Evolutionary conservation across 2,888 invertebrate genomes (phyloP), one percentile per base, ranked within the genome.

Genomic region (Dinocampus coccinellae): DNA sequence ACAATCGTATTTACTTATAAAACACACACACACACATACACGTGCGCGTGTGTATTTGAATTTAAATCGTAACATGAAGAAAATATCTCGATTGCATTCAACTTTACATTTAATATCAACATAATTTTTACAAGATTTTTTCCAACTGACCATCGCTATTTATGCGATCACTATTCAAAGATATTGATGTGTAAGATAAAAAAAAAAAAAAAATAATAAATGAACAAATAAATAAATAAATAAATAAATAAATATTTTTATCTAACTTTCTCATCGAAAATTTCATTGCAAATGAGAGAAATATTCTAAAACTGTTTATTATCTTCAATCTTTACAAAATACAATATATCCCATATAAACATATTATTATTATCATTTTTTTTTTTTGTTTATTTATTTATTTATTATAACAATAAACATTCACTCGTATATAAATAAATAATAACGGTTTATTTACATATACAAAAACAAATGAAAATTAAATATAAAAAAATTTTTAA

Each of bases 41-140:
- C 20, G 16, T 20, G n/a, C 4, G 42, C 16, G 42, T 39, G 2
- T 55, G 55, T 36, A 66, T 57, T 22, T 57, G 65, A 39, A 66
- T 66, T 66, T 16, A 57, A 16, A 66, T 36, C 39, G 57, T 66
- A 39, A 66, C 74, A 74, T 77, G 75, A 77, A 77, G 67, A 75
- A 70, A 72, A 72, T 69, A 68, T 76, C 70, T 67, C 70, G 71
- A 77, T 76, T 75, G 75, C 75, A 71, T 29, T 22, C 29, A 7
- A 1, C 16, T 34, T 42, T 2, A 39, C 39, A 61, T 34, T 61
- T 22, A 39, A 61, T 61, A 36, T 61, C 24, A 16, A 7, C 26
- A 69, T 61, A 61, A 70, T 69, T 26, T 47, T 70, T 76, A 74
- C 74, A 74, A 76, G 78, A 79, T 77, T 78, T 80, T 77, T n/a